A percentile compares a stretch with the other conserved stretches of the same genome.
These are phyloP conservation scores for Synaphobranchus kaupii DNA, from an alignment of 2,797 vertebrate species.

Conservation along the genomic window DNA sequence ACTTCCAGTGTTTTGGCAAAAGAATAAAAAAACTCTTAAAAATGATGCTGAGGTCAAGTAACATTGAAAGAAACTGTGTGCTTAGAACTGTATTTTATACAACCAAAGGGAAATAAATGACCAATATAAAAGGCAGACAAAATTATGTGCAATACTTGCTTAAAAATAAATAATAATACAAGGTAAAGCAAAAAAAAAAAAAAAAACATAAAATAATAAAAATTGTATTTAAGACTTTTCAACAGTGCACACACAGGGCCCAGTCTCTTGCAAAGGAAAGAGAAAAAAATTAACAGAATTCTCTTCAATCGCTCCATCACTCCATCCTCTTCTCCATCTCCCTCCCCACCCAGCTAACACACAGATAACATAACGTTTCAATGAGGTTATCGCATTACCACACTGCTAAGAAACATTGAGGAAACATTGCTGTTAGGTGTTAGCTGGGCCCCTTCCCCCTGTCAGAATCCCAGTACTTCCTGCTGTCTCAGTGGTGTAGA, in stretches of 20 bases:
- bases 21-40: conserved; percentile 60
- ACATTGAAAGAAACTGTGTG: conserved; percentile 72
- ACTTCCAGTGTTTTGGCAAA: conserved; percentile 75
- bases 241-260: not conserved
- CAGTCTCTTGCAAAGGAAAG: conserved; percentile 16
- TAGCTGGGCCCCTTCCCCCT: conserved; percentile 65
- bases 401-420: conserved; percentile 55
- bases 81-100: conserved; percentile 63
- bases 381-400: conserved; percentile 54
- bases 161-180: conserved; percentile 64
- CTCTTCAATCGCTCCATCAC: conserved; percentile 35
- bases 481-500: conserved; percentile 60
- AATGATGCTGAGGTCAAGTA: conserved; percentile 67
- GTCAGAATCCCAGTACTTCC: conserved; percentile 69
- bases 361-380: conserved; percentile 56
- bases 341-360: conserved; percentile 20
- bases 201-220: conserved; percentile 40
- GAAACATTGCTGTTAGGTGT: conserved; percentile 61
- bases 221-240: conserved; percentile 6
- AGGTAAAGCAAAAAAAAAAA: conserved; percentile 46
- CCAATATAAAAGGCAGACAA: conserved; percentile 81
- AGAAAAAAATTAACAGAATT: conserved; percentile 14
- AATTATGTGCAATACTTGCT: conserved; percentile 81
- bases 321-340: conserved; percentile 30
- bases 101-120: conserved; percentile 76